Evolutionary conservation across 1,140 invertebrate species (phyloP).

Genomic region (Atta texana): DNA sequence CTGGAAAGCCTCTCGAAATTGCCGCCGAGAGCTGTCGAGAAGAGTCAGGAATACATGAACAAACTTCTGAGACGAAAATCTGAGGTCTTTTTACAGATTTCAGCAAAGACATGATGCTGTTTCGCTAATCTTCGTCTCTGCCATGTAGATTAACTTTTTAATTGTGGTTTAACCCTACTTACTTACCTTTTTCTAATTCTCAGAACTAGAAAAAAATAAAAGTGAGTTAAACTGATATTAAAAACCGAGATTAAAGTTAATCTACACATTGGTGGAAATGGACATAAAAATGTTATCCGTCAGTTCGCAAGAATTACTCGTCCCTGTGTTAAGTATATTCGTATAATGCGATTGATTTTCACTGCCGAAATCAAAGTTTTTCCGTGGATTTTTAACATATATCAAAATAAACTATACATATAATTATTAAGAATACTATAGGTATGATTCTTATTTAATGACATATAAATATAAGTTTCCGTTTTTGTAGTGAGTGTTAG

Average conservation of each 20-base stretch:
- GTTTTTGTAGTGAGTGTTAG: constrained; percentile 29
- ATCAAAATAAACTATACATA: constrained; percentile 17
- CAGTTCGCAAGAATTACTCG: constrained; percentile 39
- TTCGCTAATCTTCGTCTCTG: not conserved
- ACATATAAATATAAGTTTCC: constrained; percentile 22
- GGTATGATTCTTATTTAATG: constrained; percentile 18
- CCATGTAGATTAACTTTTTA: no score
- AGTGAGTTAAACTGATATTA: no score
- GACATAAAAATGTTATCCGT: constrained; percentile 15
- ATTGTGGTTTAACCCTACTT: no score
- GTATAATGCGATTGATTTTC: constrained; percentile 50
- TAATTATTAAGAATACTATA: constrained; percentile 35
- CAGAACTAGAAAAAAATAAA: no score
- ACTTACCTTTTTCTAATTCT: no score
- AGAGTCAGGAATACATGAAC: not conserved
- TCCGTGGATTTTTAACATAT: not conserved
- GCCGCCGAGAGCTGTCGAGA: constrained; percentile 20
- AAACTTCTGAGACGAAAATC: constrained; percentile 74
- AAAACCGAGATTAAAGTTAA: no score
- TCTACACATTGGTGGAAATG: no score
- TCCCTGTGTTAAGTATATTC: constrained; percentile 39
- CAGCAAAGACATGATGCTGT: not conserved
- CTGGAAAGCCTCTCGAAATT: constrained; percentile 63
- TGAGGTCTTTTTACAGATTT: constrained; percentile 39
- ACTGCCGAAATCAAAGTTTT: constrained; percentile 41